A percentile compares a stretch with the other conserved stretches of the same genome.
Conservation (phyloP, 2,797 vertebrate genomes). For the Brachymystax lenok region DNA sequence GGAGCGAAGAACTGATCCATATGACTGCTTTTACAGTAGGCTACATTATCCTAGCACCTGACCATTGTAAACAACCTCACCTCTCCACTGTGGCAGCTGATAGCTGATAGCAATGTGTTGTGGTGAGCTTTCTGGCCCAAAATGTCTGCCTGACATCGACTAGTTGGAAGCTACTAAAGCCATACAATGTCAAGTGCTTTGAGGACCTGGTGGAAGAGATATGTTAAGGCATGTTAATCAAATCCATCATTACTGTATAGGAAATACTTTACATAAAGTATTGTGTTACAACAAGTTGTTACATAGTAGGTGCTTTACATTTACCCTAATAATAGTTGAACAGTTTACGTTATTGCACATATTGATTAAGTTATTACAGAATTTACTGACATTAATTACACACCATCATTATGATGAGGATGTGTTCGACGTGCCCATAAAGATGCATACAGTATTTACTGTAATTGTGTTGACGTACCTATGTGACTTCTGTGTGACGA, state of each 20-base stretch:
- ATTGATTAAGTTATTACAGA: neutral
- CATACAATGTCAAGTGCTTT: neutral
- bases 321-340: neutral
- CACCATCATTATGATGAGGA: too few species aligned
- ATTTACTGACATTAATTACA: neutral
- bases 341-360: neutral
- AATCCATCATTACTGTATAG: neutral
- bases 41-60: neutral
- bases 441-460: neutral
- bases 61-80: neutral
- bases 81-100: neutral
- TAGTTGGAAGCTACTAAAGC: neutral
- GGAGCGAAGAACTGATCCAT: too few species aligned
- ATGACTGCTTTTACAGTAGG: neutral
- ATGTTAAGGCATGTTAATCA: neutral
- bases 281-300: neutral
- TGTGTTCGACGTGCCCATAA: neutral
- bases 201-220: neutral
- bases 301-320: neutral
- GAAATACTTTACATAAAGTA: neutral
- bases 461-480: conserved; percentile 75
- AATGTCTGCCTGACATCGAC: neutral
- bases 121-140: neutral
- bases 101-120: neutral
- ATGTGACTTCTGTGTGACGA: conserved; percentile 89